These are phyloP conservation scores for Heteromurus nitidus DNA, from an alignment of 2,888 invertebrate species.

Conservation along the genomic window DNA sequence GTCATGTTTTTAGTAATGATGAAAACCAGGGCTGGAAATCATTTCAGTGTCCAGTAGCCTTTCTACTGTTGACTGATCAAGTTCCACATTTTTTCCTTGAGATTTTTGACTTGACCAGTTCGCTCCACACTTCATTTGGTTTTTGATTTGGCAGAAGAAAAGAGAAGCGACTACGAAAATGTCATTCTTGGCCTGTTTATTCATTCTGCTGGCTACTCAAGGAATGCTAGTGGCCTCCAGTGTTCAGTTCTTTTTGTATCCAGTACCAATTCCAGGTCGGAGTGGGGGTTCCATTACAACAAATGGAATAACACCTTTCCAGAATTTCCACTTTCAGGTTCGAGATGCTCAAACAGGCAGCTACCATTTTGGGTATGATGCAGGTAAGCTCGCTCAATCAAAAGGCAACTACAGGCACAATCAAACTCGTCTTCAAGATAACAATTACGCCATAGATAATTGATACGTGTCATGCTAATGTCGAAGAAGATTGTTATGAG, in stretches of 20 bases:
- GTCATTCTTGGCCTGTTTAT: neutral
- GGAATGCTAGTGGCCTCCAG: slow-evolving; percentile 27
- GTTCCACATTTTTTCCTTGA: slow-evolving; percentile 17
- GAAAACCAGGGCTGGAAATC: slow-evolving; percentile 49
- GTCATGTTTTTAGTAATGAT: slow-evolving; percentile 12
- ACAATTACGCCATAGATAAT: too few relatives aligned
- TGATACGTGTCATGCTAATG: slow-evolving; percentile 7
- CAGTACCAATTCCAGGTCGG: slow-evolving; percentile 50
- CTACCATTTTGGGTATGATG: slow-evolving; percentile 67
- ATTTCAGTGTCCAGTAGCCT: slow-evolving; percentile 56
- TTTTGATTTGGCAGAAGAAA: neutral
- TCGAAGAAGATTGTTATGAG: slow-evolving; percentile 26
- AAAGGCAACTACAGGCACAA: too few relatives aligned
- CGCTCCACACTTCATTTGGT: neutral
- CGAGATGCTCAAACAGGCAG: slow-evolving; percentile 59
- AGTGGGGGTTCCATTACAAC: neutral
- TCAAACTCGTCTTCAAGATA: too few relatives aligned
- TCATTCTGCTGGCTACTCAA: slow-evolving; percentile 36
- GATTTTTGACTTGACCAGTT: neutral
- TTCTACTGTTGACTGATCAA: slow-evolving; percentile 49
- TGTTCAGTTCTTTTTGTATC: slow-evolving; percentile 55
- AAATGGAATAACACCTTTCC: slow-evolving; percentile 29
- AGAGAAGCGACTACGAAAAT: neutral
- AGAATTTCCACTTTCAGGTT: slow-evolving; percentile 63
- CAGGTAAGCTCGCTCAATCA: too few relatives aligned